Base-by-base conservation (phyloP, 2,113 vertebrate species). In the Amazona vittata region DNA sequence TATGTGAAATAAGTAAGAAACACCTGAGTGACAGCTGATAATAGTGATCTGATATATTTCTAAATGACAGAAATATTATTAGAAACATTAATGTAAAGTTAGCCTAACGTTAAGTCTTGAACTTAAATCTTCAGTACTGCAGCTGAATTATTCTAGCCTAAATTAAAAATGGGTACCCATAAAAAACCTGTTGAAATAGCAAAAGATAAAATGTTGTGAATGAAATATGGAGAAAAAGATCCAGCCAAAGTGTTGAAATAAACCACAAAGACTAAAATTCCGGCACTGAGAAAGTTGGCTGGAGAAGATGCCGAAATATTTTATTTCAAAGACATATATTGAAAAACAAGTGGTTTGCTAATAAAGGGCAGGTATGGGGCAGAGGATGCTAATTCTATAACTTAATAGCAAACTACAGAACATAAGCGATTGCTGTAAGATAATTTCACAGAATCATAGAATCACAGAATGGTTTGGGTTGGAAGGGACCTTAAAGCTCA, bases 71-170 rank as follows among this genome's bases (percentile, higher is more conserved):
- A 88, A 86, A 73, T 65, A 79, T 35, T 82, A 86, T 85, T 73
- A 82, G 70, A 84, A 90, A 81, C 85, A 83, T 59, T 85, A 84
- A 84, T 84, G 43, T 43, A 64, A 86, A 96, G 70, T 76, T 89
- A 84, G 31, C 20, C n/a, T 64, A 92, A 78, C 62, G 55, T 86
- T 96, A 94, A 84, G 8, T 64, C 83, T 91, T 87, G 35, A 85
- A 82, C 57, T 87, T 85, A 73, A 87, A 90, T 70, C 74, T 70
- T 85, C 1, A 2, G 31, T 69, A 84, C 19, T 55, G 63, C 26
- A 87, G 49, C 16, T 70, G 67, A 94, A 87, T 79, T 44, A 84
- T 75, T 93, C 31, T 69, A 94, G 49, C 26, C 33, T 52, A 92
- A 82, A 93, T 69, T 86, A 94, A 94, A 88, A 85, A 63, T 43